phyloP scores from a whole-genome alignment of 2,113 vertebrate species.

The Python bivittatus region DNA sequence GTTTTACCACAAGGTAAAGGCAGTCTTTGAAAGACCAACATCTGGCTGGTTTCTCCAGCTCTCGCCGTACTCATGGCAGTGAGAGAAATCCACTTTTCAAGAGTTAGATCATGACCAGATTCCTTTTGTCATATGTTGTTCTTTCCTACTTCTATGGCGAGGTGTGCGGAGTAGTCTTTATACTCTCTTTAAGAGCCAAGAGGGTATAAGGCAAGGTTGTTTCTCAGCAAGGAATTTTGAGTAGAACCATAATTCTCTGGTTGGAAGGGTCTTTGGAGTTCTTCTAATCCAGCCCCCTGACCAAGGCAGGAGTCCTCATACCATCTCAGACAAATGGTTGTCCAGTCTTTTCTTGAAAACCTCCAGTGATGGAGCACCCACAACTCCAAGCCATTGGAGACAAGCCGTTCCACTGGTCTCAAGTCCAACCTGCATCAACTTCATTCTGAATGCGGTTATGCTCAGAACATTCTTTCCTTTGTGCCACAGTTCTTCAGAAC shows the following conservation, averaged over 20 bases:
- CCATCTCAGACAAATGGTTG: too few relatives aligned
- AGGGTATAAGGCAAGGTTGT: neutral
- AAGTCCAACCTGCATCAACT: neutral
- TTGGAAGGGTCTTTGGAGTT: too few relatives aligned
- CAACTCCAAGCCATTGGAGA: too few relatives aligned
- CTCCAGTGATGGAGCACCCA: too few relatives aligned
- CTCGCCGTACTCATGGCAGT: neutral
- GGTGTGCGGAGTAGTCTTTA: too few relatives aligned
- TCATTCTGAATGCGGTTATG: neutral
- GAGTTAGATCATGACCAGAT: neutral
- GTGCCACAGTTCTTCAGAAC: neutral
- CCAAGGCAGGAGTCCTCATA: too few relatives aligned
- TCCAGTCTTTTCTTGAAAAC: too few relatives aligned
- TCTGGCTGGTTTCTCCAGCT: neutral
- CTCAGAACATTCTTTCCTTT: slow-evolving; percentile 17
- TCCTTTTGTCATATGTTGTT: neutral
- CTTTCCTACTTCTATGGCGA: neutral
- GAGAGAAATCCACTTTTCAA: neutral
- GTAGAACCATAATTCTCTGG: neutral
- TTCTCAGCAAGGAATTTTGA: neutral
- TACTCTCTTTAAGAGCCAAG: neutral
- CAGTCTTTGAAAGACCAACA: neutral
- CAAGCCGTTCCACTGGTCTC: too few relatives aligned
- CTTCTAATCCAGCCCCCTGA: too few relatives aligned
- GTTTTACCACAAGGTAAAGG: neutral